Evolutionary conservation across 1,140 invertebrate genomes (phyloP).

Genomic region (Lordiphosa stackelbergi): DNA sequence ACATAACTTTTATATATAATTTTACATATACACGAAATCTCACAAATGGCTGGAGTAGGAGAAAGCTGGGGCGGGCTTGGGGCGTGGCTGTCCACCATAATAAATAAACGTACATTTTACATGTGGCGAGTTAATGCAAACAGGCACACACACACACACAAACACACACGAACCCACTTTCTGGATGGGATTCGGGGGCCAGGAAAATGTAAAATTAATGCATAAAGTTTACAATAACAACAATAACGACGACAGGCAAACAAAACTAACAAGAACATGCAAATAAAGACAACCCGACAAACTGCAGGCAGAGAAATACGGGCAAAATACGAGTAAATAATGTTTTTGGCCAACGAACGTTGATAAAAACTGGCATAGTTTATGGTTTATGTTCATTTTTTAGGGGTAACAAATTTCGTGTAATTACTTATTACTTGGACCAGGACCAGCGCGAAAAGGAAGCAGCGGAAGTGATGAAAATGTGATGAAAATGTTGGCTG

Average conservation of each 20-base stretch:
- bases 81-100: constrained; percentile 43
- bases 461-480: constrained; percentile 52
- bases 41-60: constrained; percentile 24
- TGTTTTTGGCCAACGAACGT: constrained; percentile 31
- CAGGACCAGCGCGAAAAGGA: background rate
- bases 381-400: constrained; percentile 37
- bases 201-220: constrained; percentile 73
- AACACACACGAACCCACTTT: constrained; percentile 16
- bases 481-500: constrained; percentile 31
- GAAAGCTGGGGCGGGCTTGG: background rate
- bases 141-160: constrained; percentile 36
- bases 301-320: constrained; percentile 19
- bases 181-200: constrained; percentile 17
- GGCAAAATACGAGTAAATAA: constrained; percentile 56
- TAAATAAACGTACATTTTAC: constrained; percentile 75
- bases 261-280: constrained; percentile 39
- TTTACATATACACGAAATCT: constrained; percentile 37
- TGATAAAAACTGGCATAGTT: constrained; percentile 60
- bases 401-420: constrained; percentile 22
- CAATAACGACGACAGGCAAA: constrained; percentile 32
- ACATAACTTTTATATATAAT: constrained; percentile 61
- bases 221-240: constrained; percentile 69
- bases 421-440: constrained; percentile 33
- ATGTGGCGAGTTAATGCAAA: constrained; percentile 73
- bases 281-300: constrained; percentile 26